phyloP scores from a whole-genome alignment of 2,888 invertebrate species.

The Physocephala rufipes region DNA sequence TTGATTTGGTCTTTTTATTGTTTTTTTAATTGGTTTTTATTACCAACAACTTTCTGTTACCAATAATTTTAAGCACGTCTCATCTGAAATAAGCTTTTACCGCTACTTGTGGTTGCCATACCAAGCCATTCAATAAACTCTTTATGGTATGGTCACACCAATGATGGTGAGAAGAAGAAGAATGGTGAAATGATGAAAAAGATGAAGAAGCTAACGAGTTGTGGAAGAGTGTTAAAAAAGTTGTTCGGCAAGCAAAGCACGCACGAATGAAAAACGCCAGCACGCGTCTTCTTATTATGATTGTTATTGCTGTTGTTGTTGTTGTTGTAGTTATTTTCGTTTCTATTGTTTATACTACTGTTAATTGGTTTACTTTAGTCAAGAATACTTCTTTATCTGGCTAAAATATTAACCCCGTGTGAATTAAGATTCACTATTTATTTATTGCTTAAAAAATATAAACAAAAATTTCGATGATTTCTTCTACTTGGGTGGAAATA shows the following conservation, averaged over 20 bases:
- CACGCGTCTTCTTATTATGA: too few species aligned
- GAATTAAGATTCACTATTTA: too few species aligned
- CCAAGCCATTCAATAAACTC: background rate
- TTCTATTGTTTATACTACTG: background rate
- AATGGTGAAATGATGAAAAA: background rate
- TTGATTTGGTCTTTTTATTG: background rate
- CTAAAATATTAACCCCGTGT: background rate
- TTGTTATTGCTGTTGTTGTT: background rate
- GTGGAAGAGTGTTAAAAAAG: background rate
- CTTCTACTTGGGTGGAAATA: too few species aligned
- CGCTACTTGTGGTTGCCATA: background rate
- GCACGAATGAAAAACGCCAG: slow-evolving; percentile 2
- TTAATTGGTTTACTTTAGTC: slow-evolving; percentile 14
- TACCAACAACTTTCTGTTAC: too few species aligned
- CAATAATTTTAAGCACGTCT: background rate
- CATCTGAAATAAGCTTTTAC: background rate
- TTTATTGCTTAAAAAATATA: too few species aligned
- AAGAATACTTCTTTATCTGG: slow-evolving; percentile 14
- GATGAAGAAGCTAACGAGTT: slow-evolving; percentile 8
- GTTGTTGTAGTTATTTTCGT: background rate
- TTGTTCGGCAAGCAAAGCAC: slow-evolving; percentile 30
- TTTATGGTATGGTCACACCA: background rate
- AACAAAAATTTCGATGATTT: too few species aligned
- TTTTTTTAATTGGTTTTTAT: background rate
- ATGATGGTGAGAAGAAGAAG: background rate